Base-by-base conservation (phyloP, 2,797 vertebrate genomes). In the Clamator glandarius region DNA sequence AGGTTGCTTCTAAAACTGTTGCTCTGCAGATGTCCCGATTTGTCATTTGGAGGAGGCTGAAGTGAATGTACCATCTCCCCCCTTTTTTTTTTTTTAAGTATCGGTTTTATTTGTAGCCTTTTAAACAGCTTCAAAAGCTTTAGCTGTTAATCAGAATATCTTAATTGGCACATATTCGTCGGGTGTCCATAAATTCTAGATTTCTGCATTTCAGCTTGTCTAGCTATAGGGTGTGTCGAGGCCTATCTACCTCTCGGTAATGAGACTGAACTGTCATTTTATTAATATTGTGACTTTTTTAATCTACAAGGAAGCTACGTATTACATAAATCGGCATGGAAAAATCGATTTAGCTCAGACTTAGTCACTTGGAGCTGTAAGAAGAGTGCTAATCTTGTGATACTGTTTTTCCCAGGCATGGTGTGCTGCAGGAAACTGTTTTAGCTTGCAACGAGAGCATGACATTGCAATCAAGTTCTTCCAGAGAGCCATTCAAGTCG, bases 381-480 rank as follows among this genome's bases (percentile, higher is more conserved):
- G 36, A 59, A 18, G 5, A 1, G 2, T 63, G 48, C 64, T 81
- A 14, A 90, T 29, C 41, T 28, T 78, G 50, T 31, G 13, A 5
- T 90, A 73, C 72, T 82, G 25, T 85, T 89, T 89, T 80, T 87
- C 18, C 24, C 96, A 99, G 99, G 98, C 99, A 44, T 99, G 99
- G 99, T 99, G 99, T 94, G 99, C 99, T 58, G 99, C 99, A 54
- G 99, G 99, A 24, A 99, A 99, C 98, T 99, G 99, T 95, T 99
- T 99, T 98, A 99, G 99, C 97, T 98, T 99, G 84, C 99, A 99
- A 92, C 98, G 99, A 62, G 99, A 99, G 92, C 99, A 99, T 25
- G 99, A 99, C 97, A 99, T 99, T 41, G 99, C 99, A 80, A 99
- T 99, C 94, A 99, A 99, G 97, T 99, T 99, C 98, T 99, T 99